Conservation (phyloP, 2,113 vertebrate species). For the Mustelus asterias region DNA sequence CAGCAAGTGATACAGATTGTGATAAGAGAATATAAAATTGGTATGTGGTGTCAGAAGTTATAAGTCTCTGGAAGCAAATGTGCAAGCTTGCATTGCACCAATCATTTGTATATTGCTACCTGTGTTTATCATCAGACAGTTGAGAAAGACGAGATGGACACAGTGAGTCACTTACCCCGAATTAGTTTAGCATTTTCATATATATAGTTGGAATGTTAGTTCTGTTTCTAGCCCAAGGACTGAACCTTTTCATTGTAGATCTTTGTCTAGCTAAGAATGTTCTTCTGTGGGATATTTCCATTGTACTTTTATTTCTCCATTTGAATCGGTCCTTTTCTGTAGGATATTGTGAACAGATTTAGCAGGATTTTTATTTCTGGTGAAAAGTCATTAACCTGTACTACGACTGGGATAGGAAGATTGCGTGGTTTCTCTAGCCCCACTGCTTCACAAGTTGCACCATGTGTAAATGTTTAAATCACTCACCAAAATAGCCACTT, state of each 20-base stretch:
- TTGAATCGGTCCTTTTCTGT: not conserved
- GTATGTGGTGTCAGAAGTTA: not conserved
- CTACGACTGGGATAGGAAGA: no score
- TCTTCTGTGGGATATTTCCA: not conserved
- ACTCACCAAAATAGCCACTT: no score
- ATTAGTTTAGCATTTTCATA: not conserved
- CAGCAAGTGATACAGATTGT: conserved; percentile 8
- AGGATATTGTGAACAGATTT: not conserved
- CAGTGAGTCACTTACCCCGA: not conserved
- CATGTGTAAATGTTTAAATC: no score
- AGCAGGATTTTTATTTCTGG: not conserved
- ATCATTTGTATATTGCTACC: not conserved
- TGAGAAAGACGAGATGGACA: not conserved
- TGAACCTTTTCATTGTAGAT: not conserved
- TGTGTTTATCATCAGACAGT: not conserved
- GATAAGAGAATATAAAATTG: not conserved
- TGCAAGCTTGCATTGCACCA: not conserved
- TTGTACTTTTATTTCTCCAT: no score
- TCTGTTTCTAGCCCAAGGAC: not conserved
- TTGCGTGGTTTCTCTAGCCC: no score
- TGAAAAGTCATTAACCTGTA: no score
- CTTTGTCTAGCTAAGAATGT: not conserved
- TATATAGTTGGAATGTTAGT: not conserved
- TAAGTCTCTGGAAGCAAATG: not conserved
- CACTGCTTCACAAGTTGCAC: no score